Evolutionary conservation across 2,797 vertebrate genomes (phyloP).

Genomic region (Cottoperca gobio): DNA sequence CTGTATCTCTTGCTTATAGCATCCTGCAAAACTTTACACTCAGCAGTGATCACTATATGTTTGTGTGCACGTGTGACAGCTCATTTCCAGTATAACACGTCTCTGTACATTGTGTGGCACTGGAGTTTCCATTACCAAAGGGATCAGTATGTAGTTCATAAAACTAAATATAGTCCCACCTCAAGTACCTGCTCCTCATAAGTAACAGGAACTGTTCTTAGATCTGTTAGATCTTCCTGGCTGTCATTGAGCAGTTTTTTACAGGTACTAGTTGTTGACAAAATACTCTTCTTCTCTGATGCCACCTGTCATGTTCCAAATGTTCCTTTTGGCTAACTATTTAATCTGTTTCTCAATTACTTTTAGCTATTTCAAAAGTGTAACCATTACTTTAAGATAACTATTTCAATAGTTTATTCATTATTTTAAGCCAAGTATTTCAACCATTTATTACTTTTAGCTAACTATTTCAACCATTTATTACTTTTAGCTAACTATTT

Average conservation of each 20-base stretch:
- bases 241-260: background rate
- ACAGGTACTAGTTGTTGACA: background rate
- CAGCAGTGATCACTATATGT: slow-evolving; percentile 18
- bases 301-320: no score
- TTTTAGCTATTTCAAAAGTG: no score
- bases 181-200: background rate
- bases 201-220: background rate
- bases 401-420: no score
- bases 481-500: no score
- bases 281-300: no score
- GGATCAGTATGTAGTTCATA: background rate
- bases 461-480: no score
- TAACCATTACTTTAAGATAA: no score
- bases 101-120: background rate
- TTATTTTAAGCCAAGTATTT: no score
- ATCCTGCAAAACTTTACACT: slow-evolving; percentile 18
- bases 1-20: slow-evolving; percentile 24
- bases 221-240: background rate
- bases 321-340: no score
- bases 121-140: background rate
- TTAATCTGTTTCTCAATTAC: no score
- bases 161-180: background rate
- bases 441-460: no score
- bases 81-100: background rate
- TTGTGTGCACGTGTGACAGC: slow-evolving; percentile 5